Evolutionary conservation across 2,797 vertebrate genomes (phyloP), one percentile per base, ranked within the genome.

Genomic region (Oreortyx pictus): DNA sequence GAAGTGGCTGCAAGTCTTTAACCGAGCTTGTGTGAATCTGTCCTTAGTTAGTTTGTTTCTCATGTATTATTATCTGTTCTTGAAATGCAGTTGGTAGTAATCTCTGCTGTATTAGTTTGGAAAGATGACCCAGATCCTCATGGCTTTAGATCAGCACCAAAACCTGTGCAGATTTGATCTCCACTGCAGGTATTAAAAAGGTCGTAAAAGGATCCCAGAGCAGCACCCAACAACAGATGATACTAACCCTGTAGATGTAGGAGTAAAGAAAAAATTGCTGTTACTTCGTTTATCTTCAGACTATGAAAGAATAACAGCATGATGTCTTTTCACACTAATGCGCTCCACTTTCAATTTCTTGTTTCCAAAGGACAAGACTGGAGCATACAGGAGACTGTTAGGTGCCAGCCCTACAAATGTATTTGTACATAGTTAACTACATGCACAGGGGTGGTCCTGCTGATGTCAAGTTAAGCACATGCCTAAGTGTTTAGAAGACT

Each of bases 391-490:
- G 18, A 80, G 68, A 43, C 29, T 74, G 12, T 31, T 82, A 82
- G 57, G 49, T 94, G 59, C 29, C 46, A 78, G 54, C 82, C 29
- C 73, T 56, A 78, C 76, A 75, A 92, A 62, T 39, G 61, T 75
- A 39, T 75, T 93, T 74, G 70, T 43, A 68, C 25, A 50, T 72
- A 54, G 23, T 80, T 82, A 87, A 65, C 49, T 87, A 89, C 76
- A 86, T 47, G 24, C 70, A 59, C 90, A 59, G 37, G 62, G 79
- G 76, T 88, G 89, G 79, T 95, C 93, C 78, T 89, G 50, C 50
- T 89, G 61, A 87, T 94, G 62, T 95, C 85, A 89, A 92, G 25
- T 86, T 88, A 94, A 93, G 70, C 54, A 92, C 65, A 75, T 72
- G 79, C 23, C 54, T 72, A 74, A 95, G 73, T 88, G 79, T 89